A percentile compares a stretch with the other conserved stretches of the same genome.
These are phyloP conservation scores for Panulirus ornatus DNA, from an alignment of 1,140 invertebrate species.

Conservation along the genomic window DNA sequence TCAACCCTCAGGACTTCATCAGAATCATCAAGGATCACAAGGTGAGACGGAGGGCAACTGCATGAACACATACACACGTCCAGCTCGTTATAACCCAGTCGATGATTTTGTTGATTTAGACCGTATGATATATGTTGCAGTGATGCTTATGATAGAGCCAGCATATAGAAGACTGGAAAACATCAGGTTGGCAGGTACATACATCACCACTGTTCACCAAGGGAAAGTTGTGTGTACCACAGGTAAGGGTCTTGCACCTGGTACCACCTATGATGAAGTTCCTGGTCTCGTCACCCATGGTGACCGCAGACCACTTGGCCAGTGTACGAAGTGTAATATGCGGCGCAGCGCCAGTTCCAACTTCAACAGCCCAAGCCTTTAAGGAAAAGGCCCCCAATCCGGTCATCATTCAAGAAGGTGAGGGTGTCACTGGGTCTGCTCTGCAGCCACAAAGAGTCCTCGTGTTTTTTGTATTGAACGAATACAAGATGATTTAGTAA, in stretches of 20 bases:
- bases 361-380: conserved; percentile 36
- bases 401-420: conserved; percentile 65
- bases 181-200: too few relatives aligned
- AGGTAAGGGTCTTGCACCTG: conserved; percentile 53
- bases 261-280: conserved; percentile 69
- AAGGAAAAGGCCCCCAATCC: conserved; percentile 53
- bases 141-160: too few relatives aligned
- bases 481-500: too few relatives aligned
- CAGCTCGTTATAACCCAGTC: too few relatives aligned
- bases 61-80: too few relatives aligned
- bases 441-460: not conserved
- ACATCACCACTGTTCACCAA: too few relatives aligned
- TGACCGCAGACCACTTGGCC: conserved; percentile 34
- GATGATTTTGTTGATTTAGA: too few relatives aligned
- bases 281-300: conserved; percentile 19
- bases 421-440: not conserved
- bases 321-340: conserved; percentile 43
- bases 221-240: too few relatives aligned
- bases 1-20: conserved; percentile 79
- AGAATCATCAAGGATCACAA: conserved; percentile 78
- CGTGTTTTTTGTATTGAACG: too few relatives aligned
- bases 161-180: too few relatives aligned
- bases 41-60: conserved; percentile 77
- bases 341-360: conserved; percentile 49
- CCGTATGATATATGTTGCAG: too few relatives aligned